Evolutionary conservation across 2,888 invertebrate species (phyloP).

Genomic region (Siphlonurus alternatus): DNA sequence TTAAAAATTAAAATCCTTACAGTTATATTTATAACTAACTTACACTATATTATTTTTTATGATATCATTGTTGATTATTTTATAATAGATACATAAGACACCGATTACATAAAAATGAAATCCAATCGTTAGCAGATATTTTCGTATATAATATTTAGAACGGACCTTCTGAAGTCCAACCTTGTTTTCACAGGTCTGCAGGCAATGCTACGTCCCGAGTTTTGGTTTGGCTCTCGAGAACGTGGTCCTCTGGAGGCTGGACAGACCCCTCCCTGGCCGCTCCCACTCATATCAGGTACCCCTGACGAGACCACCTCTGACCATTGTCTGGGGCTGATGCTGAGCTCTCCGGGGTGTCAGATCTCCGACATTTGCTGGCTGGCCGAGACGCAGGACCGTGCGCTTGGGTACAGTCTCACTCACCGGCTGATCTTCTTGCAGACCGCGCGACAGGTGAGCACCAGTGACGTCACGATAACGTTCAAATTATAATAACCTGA

Average conservation of each 20-base stretch:
- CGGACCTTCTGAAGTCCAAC: too few relatives aligned
- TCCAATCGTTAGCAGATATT: too few relatives aligned
- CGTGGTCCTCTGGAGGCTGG: background rate
- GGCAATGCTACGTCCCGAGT: background rate
- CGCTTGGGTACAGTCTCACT: background rate
- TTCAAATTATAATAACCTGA: background rate
- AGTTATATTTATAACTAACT: too few relatives aligned
- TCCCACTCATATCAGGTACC: background rate
- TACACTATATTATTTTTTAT: too few relatives aligned
- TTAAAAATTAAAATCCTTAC: too few relatives aligned
- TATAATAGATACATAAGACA: too few relatives aligned
- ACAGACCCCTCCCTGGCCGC: background rate
- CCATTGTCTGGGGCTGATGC: background rate
- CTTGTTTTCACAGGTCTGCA: background rate
- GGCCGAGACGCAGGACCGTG: background rate
- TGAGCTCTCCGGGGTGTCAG: background rate
- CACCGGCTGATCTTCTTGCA: slow-evolving; percentile 3
- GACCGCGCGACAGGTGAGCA: slow-evolving; percentile 4
- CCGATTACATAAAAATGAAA: too few relatives aligned
- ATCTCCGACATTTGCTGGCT: background rate
- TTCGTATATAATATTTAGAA: too few relatives aligned
- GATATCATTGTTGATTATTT: too few relatives aligned
- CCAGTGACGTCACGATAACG: background rate
- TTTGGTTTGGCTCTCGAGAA: background rate
- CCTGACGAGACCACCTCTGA: background rate